Evolutionary conservation across 2,113 vertebrate genomes (phyloP), one percentile per base, ranked within the genome.

Genomic region (Zingel zingel): DNA sequence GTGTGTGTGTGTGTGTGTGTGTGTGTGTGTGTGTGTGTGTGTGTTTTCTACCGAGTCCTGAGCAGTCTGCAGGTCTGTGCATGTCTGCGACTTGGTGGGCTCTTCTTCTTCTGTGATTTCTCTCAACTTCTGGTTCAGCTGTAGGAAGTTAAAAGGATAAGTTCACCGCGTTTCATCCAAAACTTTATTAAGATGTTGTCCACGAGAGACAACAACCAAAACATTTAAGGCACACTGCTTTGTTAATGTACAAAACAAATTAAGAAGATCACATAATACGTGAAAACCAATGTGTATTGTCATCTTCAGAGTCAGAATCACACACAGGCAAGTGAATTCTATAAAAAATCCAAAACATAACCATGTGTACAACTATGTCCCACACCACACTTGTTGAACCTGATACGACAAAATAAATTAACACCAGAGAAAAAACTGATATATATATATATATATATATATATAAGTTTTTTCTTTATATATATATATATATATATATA

Each of bases 71-170:
- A 96, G 90, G 4, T 95, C 95, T 2, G 94, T 91, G 23, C 93
- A 94, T 0, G 94, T 86, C 39, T 92, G 93, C 2, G 90, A 71
- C 72, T 94, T 95, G 18, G 93, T 93, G 3, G 82, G 84, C 0
- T 95, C 95, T 5, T 97, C 96, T 33, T 94, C 94, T 75, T 97
- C 96, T 0, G 95, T 94, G 76, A 82, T 95, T 77, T 97, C 96
- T 89, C 96, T 96, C 62, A 98, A 81, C 80, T 93, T 95, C 72
- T 95, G 96, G 88, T 96, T 96, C 27, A 97, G 90, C 97, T 98
- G 82, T 13, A 36, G 18, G 45, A 25, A 15, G 15, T n/a, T 43
- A 43, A 66, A 78, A 72, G 64, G 39, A 33, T 10, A 14, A 56
- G 30, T 56, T 43, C 21, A 23, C 19, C 5, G 13, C 5, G 25